A percentile compares a stretch with the other conserved stretches of the same genome.
These are phyloP conservation scores for Acronicta alni DNA, from an alignment of 2,888 invertebrate genomes.

Conservation along the genomic window DNA sequence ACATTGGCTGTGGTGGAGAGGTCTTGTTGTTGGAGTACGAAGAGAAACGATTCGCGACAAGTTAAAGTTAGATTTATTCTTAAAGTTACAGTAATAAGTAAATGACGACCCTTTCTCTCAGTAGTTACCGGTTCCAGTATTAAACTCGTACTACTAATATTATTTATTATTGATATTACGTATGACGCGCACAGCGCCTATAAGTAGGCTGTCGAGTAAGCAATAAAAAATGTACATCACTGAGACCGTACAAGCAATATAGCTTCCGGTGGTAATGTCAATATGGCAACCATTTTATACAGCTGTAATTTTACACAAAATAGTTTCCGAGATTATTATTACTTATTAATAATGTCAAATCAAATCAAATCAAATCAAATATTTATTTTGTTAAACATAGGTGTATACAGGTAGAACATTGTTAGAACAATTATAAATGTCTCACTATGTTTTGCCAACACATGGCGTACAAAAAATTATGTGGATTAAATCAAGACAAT, in stretches of 20 bases:
- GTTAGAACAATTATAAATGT: no score
- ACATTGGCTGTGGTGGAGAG: background rate
- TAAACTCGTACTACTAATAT: background rate
- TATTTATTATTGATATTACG: background rate
- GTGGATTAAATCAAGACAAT: no score
- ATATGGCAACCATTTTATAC: no score
- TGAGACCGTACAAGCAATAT: slow-evolving; percentile 5
- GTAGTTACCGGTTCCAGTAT: background rate
- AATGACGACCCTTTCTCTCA: background rate
- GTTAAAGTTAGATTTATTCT: background rate
- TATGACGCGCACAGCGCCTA: background rate
- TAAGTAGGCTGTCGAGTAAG: background rate
- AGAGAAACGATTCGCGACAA: background rate
- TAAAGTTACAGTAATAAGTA: background rate
- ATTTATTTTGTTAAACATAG: no score
- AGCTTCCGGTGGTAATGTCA: no score
- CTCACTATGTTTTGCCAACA: no score
- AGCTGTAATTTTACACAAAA: no score
- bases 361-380: no score
- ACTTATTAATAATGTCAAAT: no score
- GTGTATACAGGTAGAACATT: no score
- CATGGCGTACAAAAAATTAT: no score
- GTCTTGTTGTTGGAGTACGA: background rate
- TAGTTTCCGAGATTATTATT: no score
- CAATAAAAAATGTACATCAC: background rate